phyloP scores from a whole-genome alignment of 2,888 invertebrate genomes.

The Lepidocyrtinus sp. region DNA sequence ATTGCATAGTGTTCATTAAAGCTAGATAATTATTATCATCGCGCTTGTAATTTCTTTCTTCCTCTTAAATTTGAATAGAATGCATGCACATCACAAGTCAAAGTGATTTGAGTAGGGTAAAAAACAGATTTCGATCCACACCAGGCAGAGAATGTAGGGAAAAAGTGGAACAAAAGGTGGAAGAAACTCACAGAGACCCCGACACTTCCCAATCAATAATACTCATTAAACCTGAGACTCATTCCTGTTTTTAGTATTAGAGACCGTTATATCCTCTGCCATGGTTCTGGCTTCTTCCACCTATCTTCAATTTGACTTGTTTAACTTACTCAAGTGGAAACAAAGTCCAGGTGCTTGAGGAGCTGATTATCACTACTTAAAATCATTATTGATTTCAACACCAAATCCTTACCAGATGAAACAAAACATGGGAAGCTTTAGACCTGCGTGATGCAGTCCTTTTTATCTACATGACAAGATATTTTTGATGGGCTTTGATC shows the following conservation, averaged over 20 bases:
- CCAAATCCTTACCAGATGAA: not conserved
- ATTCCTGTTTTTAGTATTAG: no score
- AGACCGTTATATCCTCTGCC: not conserved
- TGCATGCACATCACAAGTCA: conserved; percentile 29
- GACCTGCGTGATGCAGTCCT: not conserved
- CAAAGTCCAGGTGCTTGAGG: conserved; percentile 23
- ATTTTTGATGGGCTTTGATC: not conserved
- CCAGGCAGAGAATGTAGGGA: not conserved
- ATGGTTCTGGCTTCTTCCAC: no score
- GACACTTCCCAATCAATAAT: not conserved
- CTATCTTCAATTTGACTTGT: not conserved
- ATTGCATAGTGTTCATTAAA: conserved; percentile 43
- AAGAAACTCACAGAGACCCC: not conserved
- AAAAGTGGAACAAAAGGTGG: not conserved
- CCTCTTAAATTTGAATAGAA: conserved; percentile 42
- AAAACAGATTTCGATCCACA: not conserved
- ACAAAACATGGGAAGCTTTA: not conserved
- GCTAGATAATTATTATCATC: not conserved
- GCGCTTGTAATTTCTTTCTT: conserved; percentile 2
- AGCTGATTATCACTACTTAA: conserved; percentile 6
- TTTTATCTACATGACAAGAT: not conserved
- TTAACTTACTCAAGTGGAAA: not conserved
- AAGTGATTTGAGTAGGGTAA: no score
- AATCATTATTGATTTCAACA: conserved; percentile 43
- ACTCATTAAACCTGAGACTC: not conserved